Evolutionary conservation across 1,140 invertebrate species (phyloP), one percentile per base, ranked within the genome.

Genomic region (Babylonia areolata): DNA sequence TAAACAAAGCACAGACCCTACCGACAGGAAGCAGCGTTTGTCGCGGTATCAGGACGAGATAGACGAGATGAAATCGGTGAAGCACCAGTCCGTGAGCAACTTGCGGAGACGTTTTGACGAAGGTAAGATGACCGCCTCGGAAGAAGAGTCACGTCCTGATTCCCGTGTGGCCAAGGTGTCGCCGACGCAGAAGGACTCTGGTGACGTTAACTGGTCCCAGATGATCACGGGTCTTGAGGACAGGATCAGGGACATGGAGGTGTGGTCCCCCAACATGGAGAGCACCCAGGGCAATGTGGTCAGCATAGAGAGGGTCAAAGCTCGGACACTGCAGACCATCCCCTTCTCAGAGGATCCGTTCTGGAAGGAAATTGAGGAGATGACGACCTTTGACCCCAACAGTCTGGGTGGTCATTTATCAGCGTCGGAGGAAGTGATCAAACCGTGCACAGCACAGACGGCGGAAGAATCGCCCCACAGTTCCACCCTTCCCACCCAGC

Each of bases 321-420:
- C 92, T 11, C 86, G 92, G 54, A 93, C 92, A 31, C 83, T 93
- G 71, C 92, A 93, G 82, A 93, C 92, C n/a, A 93, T 93, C 23
- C 92, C 92, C 3, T 92, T 93, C 79, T 91, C 91, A 15, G 92
- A 93, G 69, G 92, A 93, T 73, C 92, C 92, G 9, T 91, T 93
- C 46, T 93, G 92, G 92, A 92, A 92, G 81, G 90, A 93, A 84
- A 92, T 93, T n/a, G 92, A 93, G 84, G 91, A 92, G 84, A 90
- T 93, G 89, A 92, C 92, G 17, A 91, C 87, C 28, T 92, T 93
- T 86, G 92, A 92, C 75, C 87, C 87, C 28, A 86, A 75, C 78
- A 88, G 81, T 39, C 82, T 88, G 71, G 84, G 80, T 2, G 84
- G 84, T 12, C 84, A 85, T 46, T 35, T 84, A 31, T 75, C 80